Base-by-base conservation (phyloP, 2,113 vertebrate genomes). In the Rhombomys opimus region DNA sequence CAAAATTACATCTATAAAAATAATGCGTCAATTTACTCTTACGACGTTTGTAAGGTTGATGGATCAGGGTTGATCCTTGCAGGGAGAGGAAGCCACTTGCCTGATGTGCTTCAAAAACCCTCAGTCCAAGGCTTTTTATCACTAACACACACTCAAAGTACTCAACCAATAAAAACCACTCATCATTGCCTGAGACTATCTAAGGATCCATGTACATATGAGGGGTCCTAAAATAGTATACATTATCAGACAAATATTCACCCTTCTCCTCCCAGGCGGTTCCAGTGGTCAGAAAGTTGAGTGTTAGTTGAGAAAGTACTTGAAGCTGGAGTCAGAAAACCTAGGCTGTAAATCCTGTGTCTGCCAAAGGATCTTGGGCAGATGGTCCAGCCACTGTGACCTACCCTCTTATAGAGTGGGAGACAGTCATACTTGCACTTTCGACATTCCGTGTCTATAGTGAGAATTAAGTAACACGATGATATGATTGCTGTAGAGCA, bases 391-490 rank as follows among this genome's bases (percentile, higher is more conserved):
- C 68, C n/a, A 86, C 68, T 93, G 90, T 82, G 73, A 89, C 50
- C 81, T 92, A 78, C 91, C 46, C 12, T 92, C 65, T 87, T 80
- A 15, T 72, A 75, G 91, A 95, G 80, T 25, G 61, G 72, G 72
- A 67, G 61, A 67, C 92, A 92, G 18, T 52, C 20, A 57, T 87
- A 57, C 90, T 93, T 96, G 32, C 25, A 41, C 81, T 91, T 95
- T 80, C 65, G 88, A 77, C 23, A 61, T 94, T 95, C 87, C 1
- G 65, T 57, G 41, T 23, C 15, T 67, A 35, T 87, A 85, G 50
- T 89, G 76, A 94, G 80, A 96, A 94, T 96, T 93, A 92, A 96
- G 82, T 82, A 63, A 94, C 25, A 30, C 80, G 57, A 61, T 77
- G 38, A 89, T 38, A 23, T 61, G 85, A 95, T 89, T 91, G 59